phyloP scores from a whole-genome alignment of 2,888 invertebrate genomes.

The Zygothrica quintamaculata region DNA sequence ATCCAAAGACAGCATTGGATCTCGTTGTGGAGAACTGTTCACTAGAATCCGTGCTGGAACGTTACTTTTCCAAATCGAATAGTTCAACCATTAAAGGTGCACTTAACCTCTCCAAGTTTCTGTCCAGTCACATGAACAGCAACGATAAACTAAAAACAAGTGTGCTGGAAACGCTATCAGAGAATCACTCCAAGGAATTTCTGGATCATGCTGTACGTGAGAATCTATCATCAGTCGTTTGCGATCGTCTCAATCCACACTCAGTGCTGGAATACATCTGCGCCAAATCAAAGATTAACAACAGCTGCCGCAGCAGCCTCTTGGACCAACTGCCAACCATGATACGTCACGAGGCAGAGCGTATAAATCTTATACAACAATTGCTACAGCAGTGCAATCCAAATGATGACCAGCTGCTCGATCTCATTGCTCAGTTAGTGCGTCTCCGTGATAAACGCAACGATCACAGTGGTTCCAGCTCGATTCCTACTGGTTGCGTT shows the following conservation, averaged over 20 bases:
- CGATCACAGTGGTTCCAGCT: conserved; percentile 29
- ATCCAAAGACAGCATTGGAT: conserved; percentile 63
- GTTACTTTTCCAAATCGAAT: conserved; percentile 70
- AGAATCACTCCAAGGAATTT: conserved; percentile 84
- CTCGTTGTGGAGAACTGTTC: conserved; percentile 70
- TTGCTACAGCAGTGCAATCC: conserved; percentile 67
- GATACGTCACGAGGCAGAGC: conserved; percentile 72
- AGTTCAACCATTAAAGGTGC: conserved; percentile 59
- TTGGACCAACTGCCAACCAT: conserved; percentile 78
- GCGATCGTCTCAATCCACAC: conserved; percentile 83
- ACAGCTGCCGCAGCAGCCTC: conserved; percentile 74
- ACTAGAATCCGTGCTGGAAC: conserved; percentile 77
- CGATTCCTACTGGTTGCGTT: conserved; percentile 2
- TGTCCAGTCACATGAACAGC: conserved; percentile 79
- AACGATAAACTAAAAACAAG: conserved; percentile 79
- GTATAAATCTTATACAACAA: conserved; percentile 69
- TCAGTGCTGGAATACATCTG: conserved; percentile 82
- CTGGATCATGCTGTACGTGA: conserved; percentile 84
- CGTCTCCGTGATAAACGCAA: conserved; percentile 55
- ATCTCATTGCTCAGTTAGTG: conserved; percentile 76
- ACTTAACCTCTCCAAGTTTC: conserved; percentile 70
- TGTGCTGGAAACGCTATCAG: conserved; percentile 82
- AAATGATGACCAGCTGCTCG: conserved; percentile 74
- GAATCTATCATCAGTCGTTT: conserved; percentile 83
- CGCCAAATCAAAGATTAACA: conserved; percentile 82